Base-by-base conservation (phyloP, 2,113 vertebrate genomes). In the Labrus mixtus region DNA sequence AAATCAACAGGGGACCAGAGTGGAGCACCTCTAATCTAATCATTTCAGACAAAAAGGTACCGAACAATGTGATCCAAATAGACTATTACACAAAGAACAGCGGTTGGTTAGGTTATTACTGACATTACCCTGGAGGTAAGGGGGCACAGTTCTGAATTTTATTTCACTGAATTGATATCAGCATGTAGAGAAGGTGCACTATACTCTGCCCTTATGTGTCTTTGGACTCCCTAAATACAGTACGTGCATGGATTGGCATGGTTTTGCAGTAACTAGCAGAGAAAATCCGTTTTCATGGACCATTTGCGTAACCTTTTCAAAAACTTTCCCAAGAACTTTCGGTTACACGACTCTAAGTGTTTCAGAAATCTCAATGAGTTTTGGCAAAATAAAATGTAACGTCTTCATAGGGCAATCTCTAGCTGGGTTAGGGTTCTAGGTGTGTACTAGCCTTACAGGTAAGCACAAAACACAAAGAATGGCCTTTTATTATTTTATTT, bases 11-110 rank as follows among this genome's bases (percentile, higher is more conserved):
- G 77, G 79, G 67, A 69, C 23, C 43, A 3, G 4, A 45, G 17
- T 10, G 29, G 36, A 75, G 70, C 54, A 56, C 53, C 46, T 73
- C 73, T 83, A 83, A 86, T 84, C 71, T 84, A 75, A 90, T 89
- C 10, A 78, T 70, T 67, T 69, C 57, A 60, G 54, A 65, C 51
- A 68, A 74, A 75, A 70, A 55, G 50, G 55, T 29, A 19, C 0
- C 7, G 23, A 83, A 79, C 79, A 79, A 78, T 66, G 39, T 58
- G 45, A 56, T 60, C 36, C 29, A 68, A 73, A 79, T 66, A 65
- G 37, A 75, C 67, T 79, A 39, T 73, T 78, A 78, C 33, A 76
- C 59, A 73, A 76, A 81, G 58, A 75, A 51, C 36, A 64, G 68
- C 39, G 60, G 70, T 69, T 65, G 57, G 68, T 55, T 43, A n/a